Evolutionary conservation across 2,113 vertebrate species (phyloP).

Genomic region (Ciconia maguari): DNA sequence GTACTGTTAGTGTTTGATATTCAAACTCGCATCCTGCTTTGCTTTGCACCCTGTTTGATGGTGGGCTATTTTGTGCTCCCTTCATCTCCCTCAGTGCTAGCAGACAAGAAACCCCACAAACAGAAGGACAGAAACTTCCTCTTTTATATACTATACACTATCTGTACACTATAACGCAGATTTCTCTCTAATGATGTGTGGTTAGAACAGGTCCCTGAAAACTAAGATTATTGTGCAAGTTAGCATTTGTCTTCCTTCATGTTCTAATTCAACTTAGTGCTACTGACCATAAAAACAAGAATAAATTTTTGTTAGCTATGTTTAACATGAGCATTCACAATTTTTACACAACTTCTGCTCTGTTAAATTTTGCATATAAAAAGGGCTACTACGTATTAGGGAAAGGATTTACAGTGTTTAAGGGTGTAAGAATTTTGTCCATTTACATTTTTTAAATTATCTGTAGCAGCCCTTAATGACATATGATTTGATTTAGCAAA

Average conservation of each 20-base stretch:
- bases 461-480: neutral
- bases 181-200: neutral
- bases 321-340: neutral
- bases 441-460: neutral
- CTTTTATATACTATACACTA: neutral
- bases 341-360: neutral
- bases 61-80: neutral
- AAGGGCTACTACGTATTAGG: neutral
- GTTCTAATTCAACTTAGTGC: neutral
- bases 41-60: neutral
- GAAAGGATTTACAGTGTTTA: neutral
- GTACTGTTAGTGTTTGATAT: neutral
- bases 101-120: neutral
- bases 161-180: neutral
- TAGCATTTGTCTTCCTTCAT: neutral
- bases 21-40: neutral
- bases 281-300: neutral
- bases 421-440: neutral
- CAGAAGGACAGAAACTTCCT: neutral
- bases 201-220: neutral
- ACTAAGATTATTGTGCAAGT: neutral
- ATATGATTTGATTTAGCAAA: neutral
- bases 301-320: neutral
- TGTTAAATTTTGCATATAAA: neutral
- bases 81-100: neutral